These are phyloP conservation scores for Apotomis turbidana DNA, from an alignment of 2,888 invertebrate species.

Conservation along the genomic window DNA sequence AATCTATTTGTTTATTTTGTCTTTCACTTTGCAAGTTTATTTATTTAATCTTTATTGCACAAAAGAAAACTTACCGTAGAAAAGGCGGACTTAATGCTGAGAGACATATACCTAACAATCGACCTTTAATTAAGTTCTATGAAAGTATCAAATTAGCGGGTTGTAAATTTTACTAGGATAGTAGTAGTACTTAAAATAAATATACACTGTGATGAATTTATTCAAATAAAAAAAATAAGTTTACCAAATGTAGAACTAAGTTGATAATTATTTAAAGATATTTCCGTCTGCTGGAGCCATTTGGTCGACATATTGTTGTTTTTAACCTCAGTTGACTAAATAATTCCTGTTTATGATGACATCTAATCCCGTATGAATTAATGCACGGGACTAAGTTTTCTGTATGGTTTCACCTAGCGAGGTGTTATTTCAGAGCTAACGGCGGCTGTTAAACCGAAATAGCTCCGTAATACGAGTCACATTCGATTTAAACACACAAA, in stretches of 20 bases:
- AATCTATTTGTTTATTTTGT: too few species aligned
- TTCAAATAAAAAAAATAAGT: too few species aligned
- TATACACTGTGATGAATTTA: too few species aligned
- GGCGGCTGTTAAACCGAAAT: slow-evolving; percentile 79
- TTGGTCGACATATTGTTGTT: slow-evolving; percentile 68
- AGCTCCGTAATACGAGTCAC: slow-evolving; percentile 81
- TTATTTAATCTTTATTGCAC: too few species aligned
- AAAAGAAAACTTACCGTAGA: too few species aligned
- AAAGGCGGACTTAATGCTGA: too few species aligned
- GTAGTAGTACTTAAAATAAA: too few species aligned
- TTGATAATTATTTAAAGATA: not conserved
- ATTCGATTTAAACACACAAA: slow-evolving; percentile 82
- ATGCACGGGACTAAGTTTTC: slow-evolving; percentile 66
- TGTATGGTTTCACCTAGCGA: slow-evolving; percentile 65
- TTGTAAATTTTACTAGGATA: too few species aligned
- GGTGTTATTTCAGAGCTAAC: slow-evolving; percentile 74
- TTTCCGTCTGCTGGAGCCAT: slow-evolving; percentile 66
- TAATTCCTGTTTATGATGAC: slow-evolving; percentile 84
- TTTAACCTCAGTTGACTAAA: slow-evolving; percentile 81
- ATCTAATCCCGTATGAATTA: slow-evolving; percentile 83
- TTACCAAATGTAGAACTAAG: not conserved
- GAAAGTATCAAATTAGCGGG: too few species aligned
- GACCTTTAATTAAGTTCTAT: too few species aligned
- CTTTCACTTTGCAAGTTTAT: too few species aligned
- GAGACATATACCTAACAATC: too few species aligned